A percentile compares a stretch with the other conserved stretches of the same genome.
phyloP scores from a whole-genome alignment of 2,888 invertebrate species.

The Drosophila mettleri region DNA sequence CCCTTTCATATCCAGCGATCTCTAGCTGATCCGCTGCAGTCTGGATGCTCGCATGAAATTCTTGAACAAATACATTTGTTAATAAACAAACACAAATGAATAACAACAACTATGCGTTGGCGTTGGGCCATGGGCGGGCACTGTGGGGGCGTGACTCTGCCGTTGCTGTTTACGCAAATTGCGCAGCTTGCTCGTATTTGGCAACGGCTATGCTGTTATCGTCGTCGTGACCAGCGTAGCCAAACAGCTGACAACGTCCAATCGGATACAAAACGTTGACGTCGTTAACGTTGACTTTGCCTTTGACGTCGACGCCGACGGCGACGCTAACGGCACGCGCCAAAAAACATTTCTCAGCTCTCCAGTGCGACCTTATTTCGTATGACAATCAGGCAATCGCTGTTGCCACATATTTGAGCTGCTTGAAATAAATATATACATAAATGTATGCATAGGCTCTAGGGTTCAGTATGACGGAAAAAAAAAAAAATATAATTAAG shows the following conservation, averaged over 20 bases:
- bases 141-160: constrained; percentile 23
- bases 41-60: constrained; percentile 17
- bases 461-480: constrained; percentile 6
- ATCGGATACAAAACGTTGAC: constrained; percentile 16
- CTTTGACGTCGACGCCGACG: neutral
- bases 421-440: constrained; percentile 1
- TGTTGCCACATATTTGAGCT: constrained; percentile 17
- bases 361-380: constrained; percentile 26
- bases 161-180: constrained; percentile 36
- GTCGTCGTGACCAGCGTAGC: constrained; percentile 46
- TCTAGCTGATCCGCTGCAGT: constrained; percentile 32
- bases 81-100: constrained; percentile 37
- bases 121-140: too few species aligned
- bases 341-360: constrained; percentile 24
- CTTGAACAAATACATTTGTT: constrained; percentile 33
- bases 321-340: constrained; percentile 48
- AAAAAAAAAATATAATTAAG: too few species aligned
- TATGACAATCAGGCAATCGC: constrained; percentile 53
- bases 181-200: constrained; percentile 56
- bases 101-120: constrained; percentile 21
- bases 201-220: constrained; percentile 34
- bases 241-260: constrained; percentile 38
- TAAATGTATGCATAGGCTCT: neutral
- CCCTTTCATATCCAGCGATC: constrained; percentile 1
- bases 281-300: neutral